phyloP scores from a whole-genome alignment of 2,113 vertebrate species.

The Gasterosteus aculeatus region DNA sequence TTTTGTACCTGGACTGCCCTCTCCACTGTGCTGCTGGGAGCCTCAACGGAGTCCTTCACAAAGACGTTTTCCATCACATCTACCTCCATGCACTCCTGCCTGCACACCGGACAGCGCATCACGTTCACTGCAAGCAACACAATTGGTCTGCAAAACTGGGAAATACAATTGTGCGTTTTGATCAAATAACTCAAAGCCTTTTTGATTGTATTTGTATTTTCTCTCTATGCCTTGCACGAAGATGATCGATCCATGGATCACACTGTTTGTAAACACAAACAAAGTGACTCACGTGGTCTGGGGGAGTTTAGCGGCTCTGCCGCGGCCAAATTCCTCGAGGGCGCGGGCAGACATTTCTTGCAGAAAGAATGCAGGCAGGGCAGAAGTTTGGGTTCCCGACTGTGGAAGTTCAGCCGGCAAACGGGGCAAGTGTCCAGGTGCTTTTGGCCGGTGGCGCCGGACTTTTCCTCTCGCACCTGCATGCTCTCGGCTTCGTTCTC shows the following conservation, averaged over 20 bases:
- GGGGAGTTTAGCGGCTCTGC: constrained; percentile 55
- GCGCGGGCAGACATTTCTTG: constrained; percentile 87
- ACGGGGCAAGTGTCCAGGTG: constrained; percentile 92
- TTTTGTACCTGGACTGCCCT: constrained; percentile 88
- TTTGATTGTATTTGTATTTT: not conserved
- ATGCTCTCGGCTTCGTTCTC: constrained; percentile 92
- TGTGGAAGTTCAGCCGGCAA: constrained; percentile 88
- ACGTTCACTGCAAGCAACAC: constrained; percentile 85
- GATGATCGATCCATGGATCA: not conserved
- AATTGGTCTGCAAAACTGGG: not conserved
- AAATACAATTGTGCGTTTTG: not conserved
- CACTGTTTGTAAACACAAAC: constrained; percentile 73
- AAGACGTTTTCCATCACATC: constrained; percentile 96
- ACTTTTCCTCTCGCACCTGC: constrained; percentile 80
- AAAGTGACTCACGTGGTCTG: constrained; percentile 71
- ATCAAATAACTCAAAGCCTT: not conserved
- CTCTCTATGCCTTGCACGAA: not conserved
- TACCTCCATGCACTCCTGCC: constrained; percentile 91
- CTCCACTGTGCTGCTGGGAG: constrained; percentile 95
- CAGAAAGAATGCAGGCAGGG: constrained; percentile 93
- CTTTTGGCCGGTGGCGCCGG: constrained; percentile 71
- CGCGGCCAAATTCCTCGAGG: constrained; percentile 83
- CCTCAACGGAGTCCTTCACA: constrained; percentile 92
- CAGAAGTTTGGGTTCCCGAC: constrained; percentile 89
- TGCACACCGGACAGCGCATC: constrained; percentile 93